Conservation (phyloP, 37 sponge, comb jelly and placozoan species). For the Sycon ciliatum region DNA sequence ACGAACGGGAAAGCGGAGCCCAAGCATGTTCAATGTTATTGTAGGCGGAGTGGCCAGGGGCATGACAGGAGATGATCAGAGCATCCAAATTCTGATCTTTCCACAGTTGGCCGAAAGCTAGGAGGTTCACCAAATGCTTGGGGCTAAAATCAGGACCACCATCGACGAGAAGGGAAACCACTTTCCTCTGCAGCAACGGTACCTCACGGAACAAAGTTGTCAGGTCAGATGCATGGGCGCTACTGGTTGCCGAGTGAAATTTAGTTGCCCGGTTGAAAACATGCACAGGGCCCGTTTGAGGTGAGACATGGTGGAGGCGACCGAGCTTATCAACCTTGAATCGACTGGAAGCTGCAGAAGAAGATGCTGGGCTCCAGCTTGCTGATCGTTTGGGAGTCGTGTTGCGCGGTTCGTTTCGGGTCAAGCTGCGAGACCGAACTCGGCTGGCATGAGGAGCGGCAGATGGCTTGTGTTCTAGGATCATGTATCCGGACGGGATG, state of each 20-base stretch:
- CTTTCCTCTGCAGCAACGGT: neutral
- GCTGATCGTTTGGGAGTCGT: neutral
- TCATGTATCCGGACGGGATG: slow-evolving; percentile 30
- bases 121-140: neutral
- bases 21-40: neutral
- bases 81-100: neutral
- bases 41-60: neutral
- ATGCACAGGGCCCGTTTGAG: neutral
- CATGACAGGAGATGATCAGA: neutral
- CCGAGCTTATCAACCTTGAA: neutral
- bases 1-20: neutral
- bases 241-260: neutral
- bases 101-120: neutral
- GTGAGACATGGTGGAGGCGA: neutral
- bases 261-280: neutral
- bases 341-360: neutral
- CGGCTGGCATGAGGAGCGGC: neutral
- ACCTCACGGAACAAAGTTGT: neutral
- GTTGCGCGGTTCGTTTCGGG: neutral
- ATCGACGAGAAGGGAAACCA: neutral
- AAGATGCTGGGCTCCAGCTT: too few species aligned
- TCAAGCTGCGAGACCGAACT: neutral
- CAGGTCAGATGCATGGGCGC: neutral
- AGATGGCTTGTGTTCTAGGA: neutral
- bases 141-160: neutral